These are phyloP conservation scores for Drosophila buzzatii DNA, from an alignment of 2,888 invertebrate genomes.

Conservation along the genomic window DNA sequence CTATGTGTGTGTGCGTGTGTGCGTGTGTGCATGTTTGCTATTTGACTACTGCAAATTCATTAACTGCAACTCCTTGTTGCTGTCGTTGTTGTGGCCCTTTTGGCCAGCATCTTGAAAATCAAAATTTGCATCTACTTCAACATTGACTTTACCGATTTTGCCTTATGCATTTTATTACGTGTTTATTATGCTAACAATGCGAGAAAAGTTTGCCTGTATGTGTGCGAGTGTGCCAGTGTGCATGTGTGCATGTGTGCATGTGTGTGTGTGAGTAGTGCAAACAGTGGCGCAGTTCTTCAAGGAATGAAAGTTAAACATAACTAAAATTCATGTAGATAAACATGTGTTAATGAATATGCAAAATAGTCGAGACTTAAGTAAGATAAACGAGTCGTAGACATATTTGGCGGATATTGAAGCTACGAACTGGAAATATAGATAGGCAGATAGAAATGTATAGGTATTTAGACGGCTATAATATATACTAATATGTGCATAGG, in stretches of 20 bases:
- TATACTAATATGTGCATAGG: neutral
- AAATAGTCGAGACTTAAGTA: neutral
- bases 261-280: constrained; percentile 26
- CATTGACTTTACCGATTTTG: constrained; percentile 77
- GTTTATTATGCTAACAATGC: constrained; percentile 78
- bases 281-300: constrained; percentile 31
- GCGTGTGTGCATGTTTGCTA: constrained; percentile 14
- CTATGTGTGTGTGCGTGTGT: constrained; percentile 6
- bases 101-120: constrained; percentile 46
- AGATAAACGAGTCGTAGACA: neutral
- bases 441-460: too few relatives aligned
- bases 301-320: constrained; percentile 20
- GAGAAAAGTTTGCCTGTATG: constrained; percentile 54
- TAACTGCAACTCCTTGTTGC: constrained; percentile 41
- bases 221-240: neutral
- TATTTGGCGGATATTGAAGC: neutral
- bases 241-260: neutral
- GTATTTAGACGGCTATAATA: neutral
- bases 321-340: constrained; percentile 9
- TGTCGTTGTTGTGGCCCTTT: constrained; percentile 21
- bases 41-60: constrained; percentile 48
- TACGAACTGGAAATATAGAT: neutral
- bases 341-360: constrained; percentile 28
- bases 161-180: constrained; percentile 72
- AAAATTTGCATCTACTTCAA: constrained; percentile 64